Base-by-base conservation (phyloP, 2,888 invertebrate genomes). In the Phortica magna region DNA sequence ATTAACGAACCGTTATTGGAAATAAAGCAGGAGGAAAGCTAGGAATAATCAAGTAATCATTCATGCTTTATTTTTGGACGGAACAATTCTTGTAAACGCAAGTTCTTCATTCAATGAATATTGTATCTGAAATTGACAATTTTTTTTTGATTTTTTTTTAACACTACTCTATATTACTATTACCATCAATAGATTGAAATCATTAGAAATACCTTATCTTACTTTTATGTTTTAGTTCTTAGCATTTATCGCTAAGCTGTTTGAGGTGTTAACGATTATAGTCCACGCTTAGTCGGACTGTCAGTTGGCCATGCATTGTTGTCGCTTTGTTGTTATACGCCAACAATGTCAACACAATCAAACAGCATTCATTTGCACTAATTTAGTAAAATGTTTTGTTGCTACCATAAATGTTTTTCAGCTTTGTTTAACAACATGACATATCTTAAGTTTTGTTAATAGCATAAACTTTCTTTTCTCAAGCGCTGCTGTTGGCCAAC, bases 361-460 rank as follows among this genome's bases (percentile, higher is more conserved):
- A 22, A 68, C 68, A 19, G 48, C 48, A 68, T 68, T 43, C 43
- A 68, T 68, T 68, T 43, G 43, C 19, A 68, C 68, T 68, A 68
- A 68, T 68, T 68, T 68, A 68, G 43, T 68, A 42, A 68, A 68
- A 68, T 68, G 68, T 68, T 68, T 68, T 68, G 65, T 68, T 42
- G 68, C 68, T 68, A 68, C 68, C 68, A 68, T 68, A 68, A 68
- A 68, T 68, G 68, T 68, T 68, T 67, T 67, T n/a, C 43, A 39
- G 19, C 22, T 68, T 68, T 68, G 68, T 68, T 68, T 68, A 41
- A 68, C 67, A 67, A 41, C n/a, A 67, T 39, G 67, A 19, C n/a
- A 41, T 65, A 68, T 43, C 12, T 10, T 7, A 68, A 43, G 19
- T 19, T 31, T 68, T 43, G 19, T 61, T 61, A 61, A 61, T 61